Conservation (phyloP, 2,797 vertebrate genomes). For the Lophius americanus region DNA sequence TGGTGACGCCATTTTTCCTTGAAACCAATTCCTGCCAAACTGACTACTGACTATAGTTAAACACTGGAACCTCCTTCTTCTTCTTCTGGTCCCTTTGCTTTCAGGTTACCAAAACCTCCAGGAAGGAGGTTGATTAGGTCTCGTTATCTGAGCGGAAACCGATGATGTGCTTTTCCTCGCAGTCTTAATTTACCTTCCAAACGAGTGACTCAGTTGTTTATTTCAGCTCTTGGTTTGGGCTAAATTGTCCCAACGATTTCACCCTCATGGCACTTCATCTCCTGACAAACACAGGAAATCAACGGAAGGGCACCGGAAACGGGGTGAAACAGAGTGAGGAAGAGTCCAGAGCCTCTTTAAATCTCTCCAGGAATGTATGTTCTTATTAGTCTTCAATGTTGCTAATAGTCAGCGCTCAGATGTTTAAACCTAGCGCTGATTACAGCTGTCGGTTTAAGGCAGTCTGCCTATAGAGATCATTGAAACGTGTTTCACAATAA, state of each 20-base stretch:
- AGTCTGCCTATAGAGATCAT: too few relatives aligned
- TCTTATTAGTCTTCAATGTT: too few relatives aligned
- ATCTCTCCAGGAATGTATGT: not conserved
- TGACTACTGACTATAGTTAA: too few relatives aligned
- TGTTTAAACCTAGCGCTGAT: not conserved
- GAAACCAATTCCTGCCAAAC: too few relatives aligned
- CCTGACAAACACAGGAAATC: constrained; percentile 2
- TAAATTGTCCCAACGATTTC: not conserved
- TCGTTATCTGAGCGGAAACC: not conserved
- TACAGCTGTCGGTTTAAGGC: too few relatives aligned
- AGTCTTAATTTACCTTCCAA: constrained; percentile 7
- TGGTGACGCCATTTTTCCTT: too few relatives aligned
- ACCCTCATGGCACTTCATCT: constrained; percentile 7
- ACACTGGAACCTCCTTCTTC: too few relatives aligned
- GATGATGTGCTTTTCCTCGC: constrained; percentile 3
- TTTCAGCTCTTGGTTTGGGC: not conserved
- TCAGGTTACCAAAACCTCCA: too few relatives aligned
- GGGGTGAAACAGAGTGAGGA: constrained; percentile 8
- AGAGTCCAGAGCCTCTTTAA: constrained; percentile 1
- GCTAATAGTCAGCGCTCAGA: too few relatives aligned
- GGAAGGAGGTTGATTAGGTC: not conserved
- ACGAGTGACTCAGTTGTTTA: not conserved
- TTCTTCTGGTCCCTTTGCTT: too few relatives aligned
- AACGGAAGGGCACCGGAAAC: not conserved
- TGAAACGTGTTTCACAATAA: too few relatives aligned